A percentile compares a stretch with the other conserved stretches of the same genome.
Conservation (phyloP, 1,140 invertebrate species). For the Capitella teleta region DNA sequence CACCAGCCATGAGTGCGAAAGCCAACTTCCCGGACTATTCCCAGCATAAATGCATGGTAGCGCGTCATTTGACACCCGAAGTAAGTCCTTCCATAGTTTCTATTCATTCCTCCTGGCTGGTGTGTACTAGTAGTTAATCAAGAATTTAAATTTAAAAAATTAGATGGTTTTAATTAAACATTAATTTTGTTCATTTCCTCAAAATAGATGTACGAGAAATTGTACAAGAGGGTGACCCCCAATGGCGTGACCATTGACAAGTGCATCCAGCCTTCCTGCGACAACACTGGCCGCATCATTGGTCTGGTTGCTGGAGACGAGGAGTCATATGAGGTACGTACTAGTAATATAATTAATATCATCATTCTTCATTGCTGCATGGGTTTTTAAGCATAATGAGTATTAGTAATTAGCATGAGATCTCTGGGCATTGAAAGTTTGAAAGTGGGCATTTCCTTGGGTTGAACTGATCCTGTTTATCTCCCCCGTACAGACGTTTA, state of each 20-base stretch:
- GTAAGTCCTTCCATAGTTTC: slow-evolving; percentile 2
- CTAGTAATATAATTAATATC: too few species aligned
- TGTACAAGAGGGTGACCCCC: slow-evolving; percentile 12
- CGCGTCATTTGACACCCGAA: not conserved
- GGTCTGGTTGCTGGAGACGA: slow-evolving; percentile 21
- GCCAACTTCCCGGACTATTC: slow-evolving; percentile 1
- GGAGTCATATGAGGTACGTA: slow-evolving; percentile 16
- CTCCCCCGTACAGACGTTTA: slow-evolving; percentile 11
- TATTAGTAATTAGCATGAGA: too few species aligned
- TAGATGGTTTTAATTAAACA: too few species aligned
- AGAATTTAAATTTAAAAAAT: too few species aligned
- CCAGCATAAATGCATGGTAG: slow-evolving; percentile 1
- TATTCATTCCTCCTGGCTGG: too few species aligned
- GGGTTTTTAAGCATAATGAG: too few species aligned
- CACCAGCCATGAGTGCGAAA: too few species aligned
- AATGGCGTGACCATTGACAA: slow-evolving; percentile 17
- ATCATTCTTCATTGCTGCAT: too few species aligned
- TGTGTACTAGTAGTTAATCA: too few species aligned
- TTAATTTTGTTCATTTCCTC: too few species aligned
- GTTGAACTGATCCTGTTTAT: not conserved
- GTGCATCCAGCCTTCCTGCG: slow-evolving; percentile 17
- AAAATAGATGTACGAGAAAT: slow-evolving; percentile 16
- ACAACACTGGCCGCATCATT: slow-evolving; percentile 11
- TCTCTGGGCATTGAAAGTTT: too few species aligned
- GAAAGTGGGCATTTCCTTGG: too few species aligned